Conservation (phyloP, 30 jellyfish, hydroid and myxozoan genomes). For the Turritopsis dohrnii region DNA sequence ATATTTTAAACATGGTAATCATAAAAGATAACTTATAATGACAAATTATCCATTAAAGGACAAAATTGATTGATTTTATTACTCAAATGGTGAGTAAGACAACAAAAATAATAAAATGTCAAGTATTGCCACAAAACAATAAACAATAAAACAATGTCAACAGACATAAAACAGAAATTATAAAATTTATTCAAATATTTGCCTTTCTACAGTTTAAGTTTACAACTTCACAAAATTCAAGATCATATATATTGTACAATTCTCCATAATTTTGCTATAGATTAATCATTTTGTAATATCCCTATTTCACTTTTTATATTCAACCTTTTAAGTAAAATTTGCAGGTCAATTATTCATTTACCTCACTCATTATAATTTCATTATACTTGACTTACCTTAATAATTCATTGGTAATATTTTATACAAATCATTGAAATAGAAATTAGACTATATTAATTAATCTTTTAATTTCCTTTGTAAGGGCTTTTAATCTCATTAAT, state of each 20-base stretch:
- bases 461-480: neutral
- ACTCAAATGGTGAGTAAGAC: neutral
- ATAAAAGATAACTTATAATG: neutral
- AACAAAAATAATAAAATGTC: neutral
- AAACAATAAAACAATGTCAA: neutral
- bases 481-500: neutral
- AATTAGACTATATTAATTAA: neutral
- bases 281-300: too few relatives aligned
- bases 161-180: neutral
- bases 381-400: neutral
- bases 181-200: neutral
- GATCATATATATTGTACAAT: too few relatives aligned
- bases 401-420: neutral
- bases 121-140: neutral
- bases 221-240: neutral
- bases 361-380: too few relatives aligned
- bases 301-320: too few relatives aligned
- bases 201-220: neutral
- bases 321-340: too few relatives aligned
- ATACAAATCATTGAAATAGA: neutral
- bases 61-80: neutral
- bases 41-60: neutral
- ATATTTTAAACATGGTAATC: neutral
- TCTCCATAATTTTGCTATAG: too few relatives aligned
- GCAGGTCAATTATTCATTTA: too few relatives aligned